Conservation (phyloP, 1,140 invertebrate species). For the Lepidotrigona ventralis region DNA sequence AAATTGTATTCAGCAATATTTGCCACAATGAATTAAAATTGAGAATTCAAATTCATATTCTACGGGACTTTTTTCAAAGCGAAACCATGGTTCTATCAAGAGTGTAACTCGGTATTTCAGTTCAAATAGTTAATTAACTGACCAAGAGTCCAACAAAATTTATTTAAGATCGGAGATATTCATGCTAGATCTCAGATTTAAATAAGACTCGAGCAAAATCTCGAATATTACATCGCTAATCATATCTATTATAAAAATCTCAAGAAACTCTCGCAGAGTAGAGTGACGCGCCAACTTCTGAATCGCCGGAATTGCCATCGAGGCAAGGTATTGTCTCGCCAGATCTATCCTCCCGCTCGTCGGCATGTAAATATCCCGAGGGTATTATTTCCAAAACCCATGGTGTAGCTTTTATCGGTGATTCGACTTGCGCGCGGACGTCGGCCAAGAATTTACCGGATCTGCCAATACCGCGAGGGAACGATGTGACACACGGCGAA, state of each 20-base stretch:
- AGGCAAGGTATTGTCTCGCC: no score
- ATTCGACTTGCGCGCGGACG: not conserved
- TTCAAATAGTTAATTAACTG: not conserved
- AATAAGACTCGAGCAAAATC: not conserved
- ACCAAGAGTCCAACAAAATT: not conserved
- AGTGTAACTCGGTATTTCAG: no score
- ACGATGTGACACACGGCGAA: slow-evolving; percentile 34
- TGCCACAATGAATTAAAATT: no score
- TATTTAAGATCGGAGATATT: not conserved
- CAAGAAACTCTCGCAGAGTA: no score
- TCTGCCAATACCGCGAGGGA: slow-evolving; percentile 50
- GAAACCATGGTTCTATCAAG: no score
- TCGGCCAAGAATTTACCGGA: slow-evolving; percentile 10
- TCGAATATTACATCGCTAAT: not conserved
- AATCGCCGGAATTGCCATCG: no score
- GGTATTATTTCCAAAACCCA: not conserved
- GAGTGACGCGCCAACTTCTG: no score
- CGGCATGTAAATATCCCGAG: not conserved
- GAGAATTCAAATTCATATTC: no score
- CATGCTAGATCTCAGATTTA: no score
- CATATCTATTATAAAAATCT: not conserved
- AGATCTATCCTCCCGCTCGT: no score
- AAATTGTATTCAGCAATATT: no score
- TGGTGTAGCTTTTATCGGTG: not conserved
- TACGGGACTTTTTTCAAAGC: no score